Evolutionary conservation across 2,888 invertebrate genomes (phyloP).

Genomic region (Andrena chrysosceles): DNA sequence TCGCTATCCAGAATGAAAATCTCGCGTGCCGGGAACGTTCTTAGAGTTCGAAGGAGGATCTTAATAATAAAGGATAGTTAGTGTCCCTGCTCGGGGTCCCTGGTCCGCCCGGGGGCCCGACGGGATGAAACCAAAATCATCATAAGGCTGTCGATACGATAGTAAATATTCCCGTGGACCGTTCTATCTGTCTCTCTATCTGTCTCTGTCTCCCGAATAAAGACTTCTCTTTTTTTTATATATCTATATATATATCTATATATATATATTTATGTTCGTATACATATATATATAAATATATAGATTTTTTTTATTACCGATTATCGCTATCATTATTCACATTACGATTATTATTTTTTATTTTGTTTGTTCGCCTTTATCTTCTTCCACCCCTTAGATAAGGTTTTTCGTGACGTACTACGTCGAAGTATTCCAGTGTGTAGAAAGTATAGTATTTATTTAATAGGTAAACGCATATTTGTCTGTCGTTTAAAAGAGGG

Average conservation of each 20-base stretch:
- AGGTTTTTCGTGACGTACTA: constrained; percentile 59
- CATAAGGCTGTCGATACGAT: constrained; percentile 62
- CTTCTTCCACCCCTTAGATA: constrained; percentile 63
- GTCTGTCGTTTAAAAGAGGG: constrained; percentile 34
- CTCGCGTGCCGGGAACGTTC: constrained; percentile 17
- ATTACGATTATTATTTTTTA: constrained; percentile 30
- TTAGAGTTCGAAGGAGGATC: constrained; percentile 36
- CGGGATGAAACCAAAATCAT: constrained; percentile 62
- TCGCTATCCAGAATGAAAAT: constrained; percentile 3
- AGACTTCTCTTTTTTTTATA: constrained; percentile 43
- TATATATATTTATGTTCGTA: too few relatives aligned
- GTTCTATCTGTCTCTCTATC: constrained; percentile 58
- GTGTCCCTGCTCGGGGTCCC: constrained; percentile 33
- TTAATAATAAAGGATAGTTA: constrained; percentile 51
- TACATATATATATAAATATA: not conserved
- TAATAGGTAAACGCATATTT: constrained; percentile 68
- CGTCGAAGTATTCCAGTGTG: constrained; percentile 81
- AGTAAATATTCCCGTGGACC: constrained; percentile 55
- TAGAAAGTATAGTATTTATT: constrained; percentile 84
- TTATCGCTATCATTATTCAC: constrained; percentile 25
- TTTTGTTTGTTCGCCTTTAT: constrained; percentile 37
- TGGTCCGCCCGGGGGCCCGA: not conserved
- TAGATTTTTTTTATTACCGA: constrained; percentile 25
- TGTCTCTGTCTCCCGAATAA: constrained; percentile 55
- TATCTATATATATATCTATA: constrained; percentile 9